These are phyloP conservation scores for Gallinago solitaria DNA, from an alignment of 2,797 vertebrate species.

Conservation along the genomic window DNA sequence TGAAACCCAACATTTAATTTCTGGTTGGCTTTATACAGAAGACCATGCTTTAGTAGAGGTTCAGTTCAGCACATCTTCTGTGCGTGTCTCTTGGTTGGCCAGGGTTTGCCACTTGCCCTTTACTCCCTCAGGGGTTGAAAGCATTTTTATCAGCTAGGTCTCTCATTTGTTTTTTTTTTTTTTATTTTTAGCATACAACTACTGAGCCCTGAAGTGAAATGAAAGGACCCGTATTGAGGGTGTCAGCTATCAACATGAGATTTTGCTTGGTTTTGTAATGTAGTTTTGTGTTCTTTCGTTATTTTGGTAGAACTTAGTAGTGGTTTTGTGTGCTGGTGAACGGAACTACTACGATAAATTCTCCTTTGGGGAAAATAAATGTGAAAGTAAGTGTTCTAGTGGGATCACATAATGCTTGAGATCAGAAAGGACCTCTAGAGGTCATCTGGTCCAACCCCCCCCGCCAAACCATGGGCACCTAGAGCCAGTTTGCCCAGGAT, in stretches of 20 bases:
- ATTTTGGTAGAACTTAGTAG: background rate
- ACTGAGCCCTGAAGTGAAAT: background rate
- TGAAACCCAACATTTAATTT: background rate
- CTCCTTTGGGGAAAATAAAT: background rate
- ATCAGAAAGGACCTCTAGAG: background rate
- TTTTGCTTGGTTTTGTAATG: background rate
- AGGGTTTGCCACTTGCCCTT: background rate
- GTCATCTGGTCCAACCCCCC: background rate
- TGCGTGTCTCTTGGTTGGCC: background rate
- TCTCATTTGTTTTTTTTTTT: background rate
- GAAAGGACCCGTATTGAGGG: background rate
- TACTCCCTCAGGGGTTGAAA: background rate
- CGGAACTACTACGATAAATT: background rate
- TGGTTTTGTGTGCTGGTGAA: background rate
- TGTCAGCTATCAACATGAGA: background rate
- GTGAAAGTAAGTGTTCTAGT: background rate
- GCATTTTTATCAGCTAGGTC: background rate
- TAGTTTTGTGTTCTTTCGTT: background rate
- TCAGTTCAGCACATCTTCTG: background rate
- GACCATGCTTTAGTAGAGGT: background rate
- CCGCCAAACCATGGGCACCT: background rate
- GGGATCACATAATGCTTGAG: background rate
- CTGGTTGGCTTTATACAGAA: background rate
- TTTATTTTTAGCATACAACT: background rate
- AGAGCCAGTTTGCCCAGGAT: background rate